A percentile compares a stretch with the other conserved stretches of the same genome.
These are phyloP conservation scores for Chionis minor DNA, from an alignment of 2,113 vertebrate genomes.

Conservation along the genomic window DNA sequence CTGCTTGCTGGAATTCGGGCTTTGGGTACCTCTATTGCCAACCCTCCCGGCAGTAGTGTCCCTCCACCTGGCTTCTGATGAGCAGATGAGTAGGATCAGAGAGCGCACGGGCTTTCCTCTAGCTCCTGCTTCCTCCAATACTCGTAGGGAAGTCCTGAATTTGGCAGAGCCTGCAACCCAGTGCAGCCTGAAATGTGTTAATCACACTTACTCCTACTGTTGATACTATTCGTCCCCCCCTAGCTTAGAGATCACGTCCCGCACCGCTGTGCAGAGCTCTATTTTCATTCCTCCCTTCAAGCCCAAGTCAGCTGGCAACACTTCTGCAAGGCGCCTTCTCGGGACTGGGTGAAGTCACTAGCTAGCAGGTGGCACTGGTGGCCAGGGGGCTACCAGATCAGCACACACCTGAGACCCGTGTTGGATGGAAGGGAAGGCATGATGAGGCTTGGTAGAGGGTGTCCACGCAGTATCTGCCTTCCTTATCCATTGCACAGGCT, in stretches of 20 bases:
- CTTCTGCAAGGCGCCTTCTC: not conserved
- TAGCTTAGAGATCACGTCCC: not conserved
- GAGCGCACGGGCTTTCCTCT: not conserved
- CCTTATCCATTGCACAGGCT: not conserved
- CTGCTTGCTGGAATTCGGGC: not conserved
- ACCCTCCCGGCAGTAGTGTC: not conserved
- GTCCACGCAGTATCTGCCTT: not conserved
- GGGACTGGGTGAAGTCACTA: not conserved
- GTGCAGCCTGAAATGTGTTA: not conserved
- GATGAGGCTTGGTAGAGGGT: not conserved
- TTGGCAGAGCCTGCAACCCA: not conserved
- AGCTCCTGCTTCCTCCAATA: not conserved
- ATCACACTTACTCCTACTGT: not conserved
- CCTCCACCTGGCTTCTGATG: not conserved
- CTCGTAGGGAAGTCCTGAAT: not conserved
- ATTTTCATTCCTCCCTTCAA: not conserved
- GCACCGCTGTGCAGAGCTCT: not conserved
- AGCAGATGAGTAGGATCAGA: not conserved
- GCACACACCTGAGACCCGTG: fast-evolving
- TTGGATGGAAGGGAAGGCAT: not conserved
- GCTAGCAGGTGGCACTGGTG: not conserved
- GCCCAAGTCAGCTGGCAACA: not conserved
- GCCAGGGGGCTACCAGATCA: not conserved
- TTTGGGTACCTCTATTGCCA: not conserved
- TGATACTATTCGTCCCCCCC: not conserved